Evolutionary conservation across 2,113 vertebrate species (phyloP), one percentile per base, ranked within the genome.

Genomic region (Nerophis lumbriciformis): DNA sequence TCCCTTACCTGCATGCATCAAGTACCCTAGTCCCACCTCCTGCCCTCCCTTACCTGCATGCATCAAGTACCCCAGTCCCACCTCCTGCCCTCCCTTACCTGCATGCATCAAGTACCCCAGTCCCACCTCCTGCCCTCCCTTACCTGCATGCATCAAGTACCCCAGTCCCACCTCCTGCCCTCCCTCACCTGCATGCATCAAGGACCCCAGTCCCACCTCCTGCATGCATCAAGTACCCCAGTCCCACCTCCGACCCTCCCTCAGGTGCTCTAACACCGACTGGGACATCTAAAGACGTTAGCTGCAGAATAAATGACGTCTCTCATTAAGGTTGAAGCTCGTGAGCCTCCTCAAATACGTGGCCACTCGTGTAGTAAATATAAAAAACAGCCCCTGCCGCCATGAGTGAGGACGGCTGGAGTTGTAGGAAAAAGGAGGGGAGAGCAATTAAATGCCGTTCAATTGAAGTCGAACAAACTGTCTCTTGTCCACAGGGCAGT

Each of bases 231-330:
- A 72, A 78, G 73, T 72, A 76, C 69, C 76, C 68, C 64, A 69
- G 36, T 61, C 69, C 58, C 66, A 49, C 69, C 68, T 15, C 60
- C 55, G 0, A 2, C 59, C 71, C 68, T 71, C 80, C 75, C 72
- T 53, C 51, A 80, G 72, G 81, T 76, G 79, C 68, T 75, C 72
- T 83, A 85, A 86, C 78, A 76, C 72, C 64, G 68, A 79, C 72
- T 47, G 65, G 63, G 66, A 73, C 66, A 66, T 79, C 75, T 72
- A 47, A 73, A 78, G 81, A 82, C 77, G 75, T 83, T 87, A 84
- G 73, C 75, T 72, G 68, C 77, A 84, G 78, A 86, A 75, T 83
- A 77, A 74, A 83, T 71, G 78, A 74, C 71, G 52, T 78, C 67
- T 73, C 70, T 83, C 78, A 79, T 87, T 78, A 73, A 77, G 83